Evolutionary conservation across 2,113 vertebrate genomes (phyloP), one percentile per base, ranked within the genome.

Genomic region (Paedocypris sp.): DNA sequence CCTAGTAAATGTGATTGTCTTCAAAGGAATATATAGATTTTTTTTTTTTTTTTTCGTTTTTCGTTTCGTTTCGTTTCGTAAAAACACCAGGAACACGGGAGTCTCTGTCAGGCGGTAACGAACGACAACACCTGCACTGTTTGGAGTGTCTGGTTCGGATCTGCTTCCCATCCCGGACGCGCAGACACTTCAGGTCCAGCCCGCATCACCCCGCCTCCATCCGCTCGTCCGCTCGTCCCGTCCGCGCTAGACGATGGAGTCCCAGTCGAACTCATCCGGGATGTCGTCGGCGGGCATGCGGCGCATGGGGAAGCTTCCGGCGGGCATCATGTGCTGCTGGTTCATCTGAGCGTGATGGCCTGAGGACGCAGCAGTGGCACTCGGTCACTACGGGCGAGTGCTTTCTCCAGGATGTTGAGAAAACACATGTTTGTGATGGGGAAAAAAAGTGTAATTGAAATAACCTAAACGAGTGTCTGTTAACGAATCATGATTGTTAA

Each of bases 231-330:
- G 13, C 67, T 74, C 75, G 53, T 64, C 49, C 64, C 60, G 39
- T 48, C 60, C 39, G 67, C 47, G 42, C 71, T 92, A 92, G 74
- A 93, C 91, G 70, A 93, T 93, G 71, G 91, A 93, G 86, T 92
- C 91, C 91, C 91, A 93, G 74, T 93, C 91, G 75, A 92, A 93
- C 61, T 93, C 91, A 39, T 92, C 90, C 80, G 91, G 89, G 82
- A 92, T 92, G 77, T 93, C 91, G 25, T 93, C 91, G 8, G 90
- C 78, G 67, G 83, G 88, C 84, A 93, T 84, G 75, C 89, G 90
- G 58, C 90, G 87, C 84, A 93, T 91, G 78, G 85, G 89, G 84
- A 91, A 93, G 83, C 84, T 91, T 76, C 83, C 84, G 70, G 86
- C 79, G 64, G 89, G 82, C 79, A 93, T 89, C 88, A 93, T 89